Evolutionary conservation across 2,888 invertebrate species (phyloP).

Genomic region (Boloria euphrosyne): DNA sequence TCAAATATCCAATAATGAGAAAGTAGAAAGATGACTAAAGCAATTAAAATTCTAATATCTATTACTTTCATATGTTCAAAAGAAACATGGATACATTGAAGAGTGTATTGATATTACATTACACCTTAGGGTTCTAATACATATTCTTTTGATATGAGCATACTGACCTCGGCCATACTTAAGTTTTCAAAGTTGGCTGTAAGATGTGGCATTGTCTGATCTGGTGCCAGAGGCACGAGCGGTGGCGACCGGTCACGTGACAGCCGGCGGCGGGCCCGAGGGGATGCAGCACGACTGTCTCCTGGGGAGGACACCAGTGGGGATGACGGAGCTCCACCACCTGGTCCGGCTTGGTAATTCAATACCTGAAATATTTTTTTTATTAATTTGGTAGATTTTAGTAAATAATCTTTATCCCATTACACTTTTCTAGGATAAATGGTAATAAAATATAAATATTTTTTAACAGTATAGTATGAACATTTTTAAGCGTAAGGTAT

Average conservation of each 20-base stretch:
- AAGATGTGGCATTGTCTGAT: slow-evolving; percentile 59
- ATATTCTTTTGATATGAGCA: not conserved
- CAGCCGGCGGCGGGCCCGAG: slow-evolving; percentile 79
- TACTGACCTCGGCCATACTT: slow-evolving; percentile 65
- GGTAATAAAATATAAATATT: not conserved
- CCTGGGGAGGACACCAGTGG: slow-evolving; percentile 90
- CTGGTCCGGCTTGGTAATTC: slow-evolving; percentile 64
- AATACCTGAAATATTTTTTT: slow-evolving; percentile 56
- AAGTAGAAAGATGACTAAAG: too few relatives aligned
- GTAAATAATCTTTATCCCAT: not conserved
- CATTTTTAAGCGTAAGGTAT: too few relatives aligned
- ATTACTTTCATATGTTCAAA: too few relatives aligned
- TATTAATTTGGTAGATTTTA: not conserved
- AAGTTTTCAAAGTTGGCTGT: slow-evolving; percentile 73
- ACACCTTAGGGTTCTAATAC: too few relatives aligned
- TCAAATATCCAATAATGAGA: too few relatives aligned
- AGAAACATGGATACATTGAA: too few relatives aligned
- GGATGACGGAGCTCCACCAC: slow-evolving; percentile 75
- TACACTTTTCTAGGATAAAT: not conserved
- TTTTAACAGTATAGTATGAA: not conserved
- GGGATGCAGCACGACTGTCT: slow-evolving; percentile 88
- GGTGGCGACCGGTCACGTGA: slow-evolving; percentile 78
- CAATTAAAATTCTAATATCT: too few relatives aligned
- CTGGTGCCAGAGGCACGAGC: slow-evolving; percentile 54
- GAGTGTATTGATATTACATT: too few relatives aligned